phyloP scores from a whole-genome alignment of 1,140 invertebrate species.

The Lutraria rhynchaena region DNA sequence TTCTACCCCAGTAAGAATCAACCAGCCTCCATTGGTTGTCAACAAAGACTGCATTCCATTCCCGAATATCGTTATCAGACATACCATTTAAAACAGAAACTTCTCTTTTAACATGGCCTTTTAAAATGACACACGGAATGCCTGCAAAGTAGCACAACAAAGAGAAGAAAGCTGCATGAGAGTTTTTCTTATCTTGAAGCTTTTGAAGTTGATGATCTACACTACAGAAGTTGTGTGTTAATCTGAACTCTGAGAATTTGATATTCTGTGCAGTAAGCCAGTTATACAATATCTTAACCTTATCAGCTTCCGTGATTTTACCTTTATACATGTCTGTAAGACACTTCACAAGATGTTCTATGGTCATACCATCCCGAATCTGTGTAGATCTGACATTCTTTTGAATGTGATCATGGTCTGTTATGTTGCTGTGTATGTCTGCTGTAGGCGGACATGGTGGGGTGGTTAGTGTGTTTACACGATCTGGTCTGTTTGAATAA shows the following conservation, averaged over 20 bases:
- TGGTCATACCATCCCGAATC: background rate
- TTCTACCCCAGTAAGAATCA: slow-evolving; percentile 23
- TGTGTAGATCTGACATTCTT: too few relatives aligned
- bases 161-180: slow-evolving; percentile 23
- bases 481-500: background rate
- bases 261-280: slow-evolving; percentile 20
- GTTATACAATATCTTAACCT: slow-evolving; percentile 16
- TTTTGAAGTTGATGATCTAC: background rate
- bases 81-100: background rate
- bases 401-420: too few relatives aligned
- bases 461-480: background rate
- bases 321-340: background rate
- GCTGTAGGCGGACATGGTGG: background rate
- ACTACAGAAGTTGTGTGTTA: background rate
- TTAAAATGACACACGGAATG: slow-evolving; percentile 24
- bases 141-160: slow-evolving; percentile 13
- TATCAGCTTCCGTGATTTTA: background rate
- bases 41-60: slow-evolving; percentile 30
- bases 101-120: slow-evolving; percentile 24
- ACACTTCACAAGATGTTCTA: slow-evolving; percentile 6
- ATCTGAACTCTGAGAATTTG: background rate
- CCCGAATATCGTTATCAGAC: background rate
- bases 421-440: background rate
- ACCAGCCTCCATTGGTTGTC: slow-evolving; percentile 23
- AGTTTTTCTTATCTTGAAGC: background rate